phyloP scores from a whole-genome alignment of 2,888 invertebrate species.

The Globia sparganii region DNA sequence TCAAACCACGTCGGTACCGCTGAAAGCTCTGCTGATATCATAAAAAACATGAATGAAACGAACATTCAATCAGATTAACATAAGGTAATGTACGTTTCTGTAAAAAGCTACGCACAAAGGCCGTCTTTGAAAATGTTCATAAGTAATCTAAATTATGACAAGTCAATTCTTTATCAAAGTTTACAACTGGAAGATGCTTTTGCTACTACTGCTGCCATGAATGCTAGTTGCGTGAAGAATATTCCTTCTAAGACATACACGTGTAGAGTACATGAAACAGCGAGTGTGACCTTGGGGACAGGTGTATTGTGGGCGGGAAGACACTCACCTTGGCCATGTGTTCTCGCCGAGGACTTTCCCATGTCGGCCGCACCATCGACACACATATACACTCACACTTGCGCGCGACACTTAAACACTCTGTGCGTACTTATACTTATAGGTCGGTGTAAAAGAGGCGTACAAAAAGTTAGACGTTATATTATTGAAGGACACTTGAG shows the following conservation, averaged over 20 bases:
- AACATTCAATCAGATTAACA: conserved; percentile 14
- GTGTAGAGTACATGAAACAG: conserved; percentile 58
- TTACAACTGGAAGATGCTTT: neutral
- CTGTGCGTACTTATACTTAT: conserved; percentile 85
- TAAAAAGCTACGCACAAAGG: conserved; percentile 15
- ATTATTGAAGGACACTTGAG: conserved; percentile 89
- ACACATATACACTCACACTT: conserved; percentile 86
- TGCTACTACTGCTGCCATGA: conserved; percentile 17
- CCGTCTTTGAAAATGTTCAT: neutral
- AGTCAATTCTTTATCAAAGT: neutral
- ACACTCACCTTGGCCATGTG: conserved; percentile 90
- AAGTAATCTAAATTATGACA: conserved; percentile 18
- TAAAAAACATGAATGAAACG: conserved; percentile 45
- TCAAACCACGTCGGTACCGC: conserved; percentile 39
- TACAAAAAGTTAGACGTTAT: conserved; percentile 89
- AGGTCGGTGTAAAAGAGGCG: conserved; percentile 89
- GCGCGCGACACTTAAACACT: conserved; percentile 84
- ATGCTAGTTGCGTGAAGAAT: conserved; percentile 9
- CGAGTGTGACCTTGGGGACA: conserved; percentile 75
- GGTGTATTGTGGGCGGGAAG: conserved; percentile 73
- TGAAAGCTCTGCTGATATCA: conserved; percentile 48
- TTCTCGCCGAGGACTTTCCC: conserved; percentile 91
- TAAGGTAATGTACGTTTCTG: conserved; percentile 1
- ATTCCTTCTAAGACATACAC: conserved; percentile 24
- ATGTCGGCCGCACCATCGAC: conserved; percentile 90